Conservation (phyloP, 2,113 vertebrate genomes). For the Conger conger region DNA sequence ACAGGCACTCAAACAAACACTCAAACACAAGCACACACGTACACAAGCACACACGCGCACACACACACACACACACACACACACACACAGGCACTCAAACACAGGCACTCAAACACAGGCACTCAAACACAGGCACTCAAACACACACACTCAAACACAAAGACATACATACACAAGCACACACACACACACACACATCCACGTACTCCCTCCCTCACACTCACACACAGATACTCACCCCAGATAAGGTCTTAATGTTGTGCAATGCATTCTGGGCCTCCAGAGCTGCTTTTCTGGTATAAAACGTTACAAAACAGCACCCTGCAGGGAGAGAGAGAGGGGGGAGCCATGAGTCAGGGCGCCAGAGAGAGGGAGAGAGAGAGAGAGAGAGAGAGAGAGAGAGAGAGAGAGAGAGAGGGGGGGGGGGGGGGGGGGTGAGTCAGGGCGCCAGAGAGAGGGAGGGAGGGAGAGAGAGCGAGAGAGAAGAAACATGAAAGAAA, state of each 20-base stretch:
- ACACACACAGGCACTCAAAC: conserved; percentile 77
- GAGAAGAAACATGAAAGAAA: not conserved
- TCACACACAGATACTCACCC: conserved; percentile 83
- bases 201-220: conserved; percentile 26
- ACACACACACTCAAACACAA: not conserved
- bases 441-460: not conserved
- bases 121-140: too few relatives aligned
- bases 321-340: conserved; percentile 69
- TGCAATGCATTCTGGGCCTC: conserved; percentile 99
- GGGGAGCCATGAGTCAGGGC: conserved; percentile 26
- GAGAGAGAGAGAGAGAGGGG: not conserved
- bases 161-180: not conserved
- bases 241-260: conserved; percentile 99
- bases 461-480: not conserved
- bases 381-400: not conserved
- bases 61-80: conserved; percentile 40
- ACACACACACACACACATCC: conserved; percentile 10
- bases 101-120: not conserved
- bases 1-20: not conserved
- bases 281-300: conserved; percentile 98
- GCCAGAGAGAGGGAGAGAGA: not conserved
- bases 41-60: not conserved
- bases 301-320: conserved; percentile 99
- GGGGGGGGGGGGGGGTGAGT: too few relatives aligned
- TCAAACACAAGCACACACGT: not conserved